Conservation (phyloP, 2,888 invertebrate genomes). For the Patella depressa region DNA sequence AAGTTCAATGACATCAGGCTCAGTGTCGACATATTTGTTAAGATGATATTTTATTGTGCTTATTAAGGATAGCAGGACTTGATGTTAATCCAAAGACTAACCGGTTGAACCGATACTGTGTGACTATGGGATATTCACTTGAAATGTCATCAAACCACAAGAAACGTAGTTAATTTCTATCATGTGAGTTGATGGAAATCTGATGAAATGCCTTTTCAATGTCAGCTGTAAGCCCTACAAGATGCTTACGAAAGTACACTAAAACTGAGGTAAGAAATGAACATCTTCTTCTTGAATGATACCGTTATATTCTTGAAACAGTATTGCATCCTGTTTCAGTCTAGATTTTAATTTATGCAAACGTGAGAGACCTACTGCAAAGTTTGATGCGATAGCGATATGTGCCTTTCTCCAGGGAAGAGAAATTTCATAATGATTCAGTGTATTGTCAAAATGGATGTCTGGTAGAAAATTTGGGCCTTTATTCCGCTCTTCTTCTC, state of each 20-base stretch:
- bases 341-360: not conserved
- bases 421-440: not conserved
- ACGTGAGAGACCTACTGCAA: not conserved
- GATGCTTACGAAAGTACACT: constrained; percentile 8
- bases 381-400: not conserved
- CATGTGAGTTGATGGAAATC: not conserved
- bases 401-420: not conserved
- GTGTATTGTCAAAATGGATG: too few species aligned
- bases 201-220: constrained; percentile 19
- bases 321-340: not conserved
- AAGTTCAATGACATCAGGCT: not conserved
- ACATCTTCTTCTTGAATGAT: not conserved
- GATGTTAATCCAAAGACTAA: constrained; percentile 16
- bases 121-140: not conserved
- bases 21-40: not conserved
- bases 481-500: too few species aligned
- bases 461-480: too few species aligned
- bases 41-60: not conserved
- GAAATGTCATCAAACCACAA: not conserved
- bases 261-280: not conserved
- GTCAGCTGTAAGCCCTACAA: constrained; percentile 10
- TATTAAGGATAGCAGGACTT: not conserved
- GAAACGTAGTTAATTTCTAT: not conserved
- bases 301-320: not conserved
- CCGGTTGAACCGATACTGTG: constrained; percentile 2